Evolutionary conservation across 2,888 invertebrate species (phyloP).

Genomic region (Ichneumoninae sp.): DNA sequence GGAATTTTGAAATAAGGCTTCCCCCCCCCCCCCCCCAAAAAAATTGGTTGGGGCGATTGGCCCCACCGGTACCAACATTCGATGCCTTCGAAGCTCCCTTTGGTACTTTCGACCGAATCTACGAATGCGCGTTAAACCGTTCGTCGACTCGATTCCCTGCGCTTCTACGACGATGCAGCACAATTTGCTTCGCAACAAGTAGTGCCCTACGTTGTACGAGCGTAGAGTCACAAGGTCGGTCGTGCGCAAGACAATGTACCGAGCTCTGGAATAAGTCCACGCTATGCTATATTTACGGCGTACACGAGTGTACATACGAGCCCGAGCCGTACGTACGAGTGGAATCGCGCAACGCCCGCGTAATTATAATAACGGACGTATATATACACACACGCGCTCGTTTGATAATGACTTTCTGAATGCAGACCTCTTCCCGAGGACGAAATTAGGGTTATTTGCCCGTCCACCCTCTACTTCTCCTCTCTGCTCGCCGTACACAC

Average conservation of each 20-base stretch:
- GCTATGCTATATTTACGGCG: constrained; percentile 8
- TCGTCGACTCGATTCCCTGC: background rate
- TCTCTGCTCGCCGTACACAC: constrained; percentile 59
- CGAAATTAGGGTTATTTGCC: constrained; percentile 82
- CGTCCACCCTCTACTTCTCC: constrained; percentile 68
- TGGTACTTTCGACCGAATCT: background rate
- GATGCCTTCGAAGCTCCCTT: background rate
- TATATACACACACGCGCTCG: constrained; percentile 64
- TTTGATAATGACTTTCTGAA: constrained; percentile 81
- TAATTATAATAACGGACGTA: constrained; percentile 77
- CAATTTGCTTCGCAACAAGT: constrained; percentile 26
- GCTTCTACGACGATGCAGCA: background rate
- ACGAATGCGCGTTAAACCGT: background rate
- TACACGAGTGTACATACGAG: constrained; percentile 3
- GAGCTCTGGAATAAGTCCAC: constrained; percentile 29
- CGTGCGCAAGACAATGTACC: constrained; percentile 53
- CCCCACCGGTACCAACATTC: too few species aligned
- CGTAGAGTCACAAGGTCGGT: constrained; percentile 51
- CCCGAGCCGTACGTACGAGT: constrained; percentile 5
- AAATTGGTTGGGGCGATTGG: too few species aligned
- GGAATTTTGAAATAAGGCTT: too few species aligned
- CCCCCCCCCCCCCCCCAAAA: too few species aligned
- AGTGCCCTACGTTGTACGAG: constrained; percentile 28
- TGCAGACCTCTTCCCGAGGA: constrained; percentile 75
- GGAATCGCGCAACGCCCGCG: constrained; percentile 72